These are phyloP conservation scores for Sardinella longiceps DNA, from an alignment of 2,797 vertebrate species.

Conservation along the genomic window DNA sequence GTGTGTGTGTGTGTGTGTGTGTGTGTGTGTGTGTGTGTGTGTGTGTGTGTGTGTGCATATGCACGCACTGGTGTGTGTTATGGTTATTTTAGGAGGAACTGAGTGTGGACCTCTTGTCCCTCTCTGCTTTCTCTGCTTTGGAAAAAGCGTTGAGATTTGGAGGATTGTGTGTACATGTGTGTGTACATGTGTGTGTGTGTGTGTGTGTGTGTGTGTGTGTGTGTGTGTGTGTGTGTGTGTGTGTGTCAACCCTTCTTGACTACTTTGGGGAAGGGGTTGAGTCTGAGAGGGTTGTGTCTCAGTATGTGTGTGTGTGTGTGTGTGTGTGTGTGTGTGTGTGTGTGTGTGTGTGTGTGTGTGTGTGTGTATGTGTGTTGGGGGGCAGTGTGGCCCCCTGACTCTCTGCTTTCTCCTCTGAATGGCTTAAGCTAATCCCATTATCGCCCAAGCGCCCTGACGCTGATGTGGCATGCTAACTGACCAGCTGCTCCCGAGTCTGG, in stretches of 20 bases:
- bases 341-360: too few species aligned
- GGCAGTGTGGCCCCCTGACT: constrained; percentile 34
- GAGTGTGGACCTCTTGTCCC: not conserved
- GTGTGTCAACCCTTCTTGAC: not conserved
- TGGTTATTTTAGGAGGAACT: not conserved
- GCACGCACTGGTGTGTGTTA: not conserved
- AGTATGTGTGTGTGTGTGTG: not conserved
- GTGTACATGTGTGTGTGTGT: not conserved
- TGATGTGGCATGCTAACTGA: constrained; percentile 83
- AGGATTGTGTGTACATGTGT: not conserved
- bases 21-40: not conserved
- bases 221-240: not conserved
- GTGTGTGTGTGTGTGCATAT: not conserved
- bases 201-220: not conserved
- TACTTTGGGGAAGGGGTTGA: not conserved
- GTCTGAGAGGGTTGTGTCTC: not conserved
- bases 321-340: not conserved
- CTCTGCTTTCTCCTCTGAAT: constrained; percentile 66
- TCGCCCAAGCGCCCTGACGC: constrained; percentile 75
- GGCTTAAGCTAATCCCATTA: constrained; percentile 80
- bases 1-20: not conserved
- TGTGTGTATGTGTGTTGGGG: not conserved
- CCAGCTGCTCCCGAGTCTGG: constrained; percentile 91
- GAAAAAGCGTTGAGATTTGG: not conserved
- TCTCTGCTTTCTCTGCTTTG: not conserved